Conservation (phyloP, 2,888 invertebrate genomes). For the Acrobasis suavella region DNA sequence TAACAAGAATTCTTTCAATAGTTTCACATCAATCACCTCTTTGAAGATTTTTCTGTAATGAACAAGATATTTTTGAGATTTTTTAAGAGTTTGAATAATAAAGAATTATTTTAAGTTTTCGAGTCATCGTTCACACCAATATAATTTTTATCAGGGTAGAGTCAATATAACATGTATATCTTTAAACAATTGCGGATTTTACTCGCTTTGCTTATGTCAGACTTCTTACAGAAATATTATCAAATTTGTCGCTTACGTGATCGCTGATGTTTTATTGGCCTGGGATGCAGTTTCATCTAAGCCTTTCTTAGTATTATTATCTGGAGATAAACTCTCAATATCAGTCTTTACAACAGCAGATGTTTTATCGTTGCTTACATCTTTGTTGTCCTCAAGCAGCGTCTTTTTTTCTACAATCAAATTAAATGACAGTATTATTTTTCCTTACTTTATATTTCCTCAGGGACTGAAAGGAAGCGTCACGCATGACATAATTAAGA, state of each 20-base stretch:
- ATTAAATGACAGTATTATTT: neutral
- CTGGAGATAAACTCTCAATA: neutral
- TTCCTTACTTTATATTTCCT: no score
- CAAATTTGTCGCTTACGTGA: neutral
- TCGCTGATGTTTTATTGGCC: neutral
- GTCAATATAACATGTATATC: no score
- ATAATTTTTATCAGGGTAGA: no score
- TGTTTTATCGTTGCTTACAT: neutral
- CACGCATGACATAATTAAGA: no score
- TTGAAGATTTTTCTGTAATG: conserved; percentile 45
- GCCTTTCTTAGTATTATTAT: neutral
- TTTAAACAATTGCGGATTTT: no score
- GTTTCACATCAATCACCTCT: conserved; percentile 75
- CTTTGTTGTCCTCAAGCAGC: neutral
- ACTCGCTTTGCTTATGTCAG: no score
- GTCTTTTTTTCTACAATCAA: neutral
- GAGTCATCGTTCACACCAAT: no score
- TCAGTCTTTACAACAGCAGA: neutral
- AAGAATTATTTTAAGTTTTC: no score
- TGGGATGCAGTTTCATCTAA: neutral
- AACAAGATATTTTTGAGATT: neutral
- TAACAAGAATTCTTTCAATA: conserved; percentile 79
- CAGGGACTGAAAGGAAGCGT: no score
- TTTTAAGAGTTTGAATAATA: no score
- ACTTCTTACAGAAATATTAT: neutral